These are phyloP conservation scores for Oceanites oceanicus DNA, from an alignment of 2,113 vertebrate species.

Conservation along the genomic window DNA sequence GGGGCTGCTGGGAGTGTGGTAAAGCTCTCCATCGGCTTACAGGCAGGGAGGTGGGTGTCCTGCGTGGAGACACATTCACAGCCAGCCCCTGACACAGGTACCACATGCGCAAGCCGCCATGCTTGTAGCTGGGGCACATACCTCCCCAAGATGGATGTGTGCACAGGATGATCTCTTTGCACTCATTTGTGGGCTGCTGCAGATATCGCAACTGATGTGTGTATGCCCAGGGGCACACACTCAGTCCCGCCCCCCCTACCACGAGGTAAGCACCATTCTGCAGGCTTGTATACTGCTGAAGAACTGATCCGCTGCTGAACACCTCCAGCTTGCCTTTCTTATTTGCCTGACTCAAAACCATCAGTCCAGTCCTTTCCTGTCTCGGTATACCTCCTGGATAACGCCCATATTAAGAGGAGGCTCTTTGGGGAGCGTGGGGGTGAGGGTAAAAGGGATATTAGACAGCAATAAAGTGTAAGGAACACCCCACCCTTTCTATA, in stretches of 20 bases:
- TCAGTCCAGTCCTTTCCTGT: background rate
- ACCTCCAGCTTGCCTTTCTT: background rate
- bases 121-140: background rate
- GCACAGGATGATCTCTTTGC: background rate
- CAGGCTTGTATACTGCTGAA: background rate
- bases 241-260: no score
- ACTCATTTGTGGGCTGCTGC: background rate
- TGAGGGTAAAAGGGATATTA: background rate
- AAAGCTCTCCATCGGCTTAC: background rate
- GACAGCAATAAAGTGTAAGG: background rate
- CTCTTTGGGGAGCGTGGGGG: background rate
- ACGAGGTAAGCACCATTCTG: no score
- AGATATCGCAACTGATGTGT: background rate
- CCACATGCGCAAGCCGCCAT: background rate
- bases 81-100: background rate
- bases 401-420: background rate
- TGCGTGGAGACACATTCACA: accelerated
- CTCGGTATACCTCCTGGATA: background rate
- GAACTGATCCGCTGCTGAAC: background rate
- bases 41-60: background rate
- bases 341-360: background rate
- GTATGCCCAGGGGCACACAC: background rate
- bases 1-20: background rate
- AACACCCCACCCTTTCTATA: constrained; percentile 25
- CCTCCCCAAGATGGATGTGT: background rate